Conservation (phyloP, 2,797 vertebrate genomes). For the Pseudochirops cupreus region DNA sequence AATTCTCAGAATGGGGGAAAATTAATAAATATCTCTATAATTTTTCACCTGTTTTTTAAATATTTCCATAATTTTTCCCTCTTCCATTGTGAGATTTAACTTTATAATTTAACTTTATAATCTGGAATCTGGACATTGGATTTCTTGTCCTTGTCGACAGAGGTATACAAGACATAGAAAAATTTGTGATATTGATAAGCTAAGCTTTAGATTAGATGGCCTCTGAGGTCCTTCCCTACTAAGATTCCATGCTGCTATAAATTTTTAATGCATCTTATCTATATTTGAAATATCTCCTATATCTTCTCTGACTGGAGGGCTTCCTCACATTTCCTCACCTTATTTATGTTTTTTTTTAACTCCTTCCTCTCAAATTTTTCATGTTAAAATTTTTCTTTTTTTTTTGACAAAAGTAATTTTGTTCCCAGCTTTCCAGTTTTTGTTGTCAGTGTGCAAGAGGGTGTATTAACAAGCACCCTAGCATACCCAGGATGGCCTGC, state of each 20-base stretch:
- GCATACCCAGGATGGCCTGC: too few relatives aligned
- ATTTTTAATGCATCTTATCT: background rate
- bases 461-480: background rate
- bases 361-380: background rate
- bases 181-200: background rate
- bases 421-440: background rate
- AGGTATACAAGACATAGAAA: background rate
- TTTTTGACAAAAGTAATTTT: background rate
- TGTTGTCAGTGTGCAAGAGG: background rate
- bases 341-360: background rate
- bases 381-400: background rate
- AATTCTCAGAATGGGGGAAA: background rate
- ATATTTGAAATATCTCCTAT: background rate
- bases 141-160: background rate
- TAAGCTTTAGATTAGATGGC: background rate
- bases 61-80: background rate
- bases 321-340: background rate
- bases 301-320: background rate
- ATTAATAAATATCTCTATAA: background rate
- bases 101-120: background rate
- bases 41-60: background rate
- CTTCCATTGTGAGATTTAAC: background rate
- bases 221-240: too few relatives aligned
- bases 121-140: background rate
- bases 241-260: too few relatives aligned